Conservation (phyloP, 2,797 vertebrate species). For the Chrysocyon brachyurus region DNA sequence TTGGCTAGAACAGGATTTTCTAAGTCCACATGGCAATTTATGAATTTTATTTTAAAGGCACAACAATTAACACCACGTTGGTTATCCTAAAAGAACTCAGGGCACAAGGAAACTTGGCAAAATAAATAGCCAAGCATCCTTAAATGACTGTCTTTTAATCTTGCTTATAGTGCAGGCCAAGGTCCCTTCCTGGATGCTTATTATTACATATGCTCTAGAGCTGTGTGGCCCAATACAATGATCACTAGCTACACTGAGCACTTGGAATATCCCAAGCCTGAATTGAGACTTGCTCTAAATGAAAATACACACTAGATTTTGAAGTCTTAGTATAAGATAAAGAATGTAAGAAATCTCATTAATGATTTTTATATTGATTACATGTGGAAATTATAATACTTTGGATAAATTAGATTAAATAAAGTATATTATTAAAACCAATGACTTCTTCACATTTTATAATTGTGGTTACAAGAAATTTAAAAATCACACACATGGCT, state of each 20-base stretch:
- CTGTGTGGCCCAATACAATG: fast-evolving
- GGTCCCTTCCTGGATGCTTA: not conserved
- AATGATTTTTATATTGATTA: not conserved
- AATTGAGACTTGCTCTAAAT: not conserved
- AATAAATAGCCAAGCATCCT: not conserved
- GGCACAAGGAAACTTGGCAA: not conserved
- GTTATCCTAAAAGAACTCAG: not conserved
- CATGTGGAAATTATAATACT: not conserved
- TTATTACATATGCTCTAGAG: not conserved
- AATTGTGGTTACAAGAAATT: not conserved
- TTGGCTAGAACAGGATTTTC: slow-evolving; percentile 20
- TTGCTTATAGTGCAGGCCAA: not conserved
- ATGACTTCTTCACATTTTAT: not conserved
- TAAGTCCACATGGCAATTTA: not conserved
- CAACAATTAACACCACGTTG: not conserved
- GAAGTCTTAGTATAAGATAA: not conserved
- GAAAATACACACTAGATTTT: not conserved
- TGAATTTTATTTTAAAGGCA: slow-evolving; percentile 34
- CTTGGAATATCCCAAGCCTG: not conserved
- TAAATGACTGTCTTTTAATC: not conserved
- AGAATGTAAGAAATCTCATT: not conserved
- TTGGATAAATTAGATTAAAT: not conserved
- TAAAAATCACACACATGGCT: not conserved
- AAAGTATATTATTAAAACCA: not conserved
- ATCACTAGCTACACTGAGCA: not conserved